A percentile compares a stretch with the other conserved stretches of the same genome.
phyloP scores from a whole-genome alignment of 2,888 invertebrate genomes.

The Amblyjoppa fuscipennis region DNA sequence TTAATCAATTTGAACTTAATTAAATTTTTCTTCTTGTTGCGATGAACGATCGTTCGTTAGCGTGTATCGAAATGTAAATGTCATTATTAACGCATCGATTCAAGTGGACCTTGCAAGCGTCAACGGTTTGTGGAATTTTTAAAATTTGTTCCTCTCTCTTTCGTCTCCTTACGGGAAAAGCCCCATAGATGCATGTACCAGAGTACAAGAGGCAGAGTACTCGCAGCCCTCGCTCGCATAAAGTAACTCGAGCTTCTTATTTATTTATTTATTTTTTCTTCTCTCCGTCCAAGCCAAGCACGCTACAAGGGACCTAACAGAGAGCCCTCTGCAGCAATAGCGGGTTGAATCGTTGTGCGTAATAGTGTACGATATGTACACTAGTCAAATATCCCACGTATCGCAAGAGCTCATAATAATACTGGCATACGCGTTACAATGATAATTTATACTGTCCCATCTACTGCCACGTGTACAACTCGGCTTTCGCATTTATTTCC shows the following conservation, averaged over 20 bases:
- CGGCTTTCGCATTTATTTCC: conserved; percentile 17
- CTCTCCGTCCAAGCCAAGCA: not conserved
- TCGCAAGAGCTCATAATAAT: conserved; percentile 40
- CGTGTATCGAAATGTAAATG: no score
- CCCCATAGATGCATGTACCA: not conserved
- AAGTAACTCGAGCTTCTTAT: conserved; percentile 53
- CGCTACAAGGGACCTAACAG: conserved; percentile 11
- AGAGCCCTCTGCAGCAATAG: conserved; percentile 10
- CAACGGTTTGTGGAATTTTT: no score
- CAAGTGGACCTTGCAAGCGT: no score
- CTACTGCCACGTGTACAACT: conserved; percentile 23
- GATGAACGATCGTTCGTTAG: no score
- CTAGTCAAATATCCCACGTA: conserved; percentile 13
- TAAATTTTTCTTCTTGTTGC: no score
- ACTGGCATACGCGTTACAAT: conserved; percentile 45
- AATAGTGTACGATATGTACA: conserved; percentile 14
- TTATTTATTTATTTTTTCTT: not conserved
- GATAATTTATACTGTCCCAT: conserved; percentile 54
- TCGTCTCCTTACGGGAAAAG: not conserved
- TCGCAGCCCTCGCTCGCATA: conserved; percentile 46
- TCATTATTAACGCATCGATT: no score
- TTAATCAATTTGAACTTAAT: no score
- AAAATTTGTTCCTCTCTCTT: no score
- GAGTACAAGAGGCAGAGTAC: conserved; percentile 27
- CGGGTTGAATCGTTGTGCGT: conserved; percentile 43